Evolutionary conservation across 1,140 invertebrate species (phyloP).

Genomic region (Sitophilus oryzae): DNA sequence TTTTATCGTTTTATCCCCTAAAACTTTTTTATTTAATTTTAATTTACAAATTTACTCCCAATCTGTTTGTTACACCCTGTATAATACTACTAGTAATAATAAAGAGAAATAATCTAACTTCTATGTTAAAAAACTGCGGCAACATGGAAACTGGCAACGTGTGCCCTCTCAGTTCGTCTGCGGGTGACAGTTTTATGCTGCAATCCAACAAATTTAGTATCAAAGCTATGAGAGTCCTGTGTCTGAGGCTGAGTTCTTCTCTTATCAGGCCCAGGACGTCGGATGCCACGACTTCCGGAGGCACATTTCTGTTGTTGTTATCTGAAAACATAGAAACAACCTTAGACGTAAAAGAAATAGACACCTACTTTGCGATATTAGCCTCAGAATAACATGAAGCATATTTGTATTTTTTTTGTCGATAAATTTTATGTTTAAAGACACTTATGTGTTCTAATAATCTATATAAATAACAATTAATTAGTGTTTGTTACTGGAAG

Average conservation of each 20-base stretch:
- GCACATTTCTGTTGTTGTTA: constrained; percentile 38
- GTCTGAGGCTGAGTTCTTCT: constrained; percentile 44
- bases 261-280: constrained; percentile 47
- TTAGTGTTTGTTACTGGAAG: not conserved
- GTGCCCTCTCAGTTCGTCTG: constrained; percentile 46
- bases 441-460: too few relatives aligned
- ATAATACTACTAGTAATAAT: too few relatives aligned
- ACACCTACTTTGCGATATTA: too few relatives aligned
- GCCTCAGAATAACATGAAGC: too few relatives aligned
- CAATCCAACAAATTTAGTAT: constrained; percentile 45
- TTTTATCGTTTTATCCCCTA: too few relatives aligned
- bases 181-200: constrained; percentile 42
- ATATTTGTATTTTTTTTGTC: too few relatives aligned
- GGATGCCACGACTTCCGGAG: constrained; percentile 42
- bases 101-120: constrained; percentile 33
- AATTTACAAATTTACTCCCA: too few relatives aligned
- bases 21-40: too few relatives aligned
- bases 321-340: constrained; percentile 25
- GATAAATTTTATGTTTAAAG: too few relatives aligned
- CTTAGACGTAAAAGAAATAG: too few relatives aligned
- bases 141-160: constrained; percentile 45
- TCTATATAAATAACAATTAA: too few relatives aligned
- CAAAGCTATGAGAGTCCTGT: constrained; percentile 40
- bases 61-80: too few relatives aligned
- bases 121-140: constrained; percentile 47